Evolutionary conservation across 2,888 invertebrate genomes (phyloP).

Genomic region (Calameuta pallipes): DNA sequence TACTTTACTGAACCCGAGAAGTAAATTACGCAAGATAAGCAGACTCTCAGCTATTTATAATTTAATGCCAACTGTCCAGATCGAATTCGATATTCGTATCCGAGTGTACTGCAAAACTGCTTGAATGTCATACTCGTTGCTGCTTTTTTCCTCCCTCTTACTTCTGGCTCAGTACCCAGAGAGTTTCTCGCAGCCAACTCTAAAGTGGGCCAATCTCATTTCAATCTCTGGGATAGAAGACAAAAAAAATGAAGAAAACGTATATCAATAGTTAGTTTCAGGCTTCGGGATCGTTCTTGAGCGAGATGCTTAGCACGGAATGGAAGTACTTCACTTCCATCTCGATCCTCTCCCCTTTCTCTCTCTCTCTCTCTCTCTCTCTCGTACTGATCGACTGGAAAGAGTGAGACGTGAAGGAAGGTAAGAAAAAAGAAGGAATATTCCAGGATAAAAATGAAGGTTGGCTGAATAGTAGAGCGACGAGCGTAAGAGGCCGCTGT

Average conservation of each 20-base stretch:
- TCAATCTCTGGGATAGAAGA: conserved; percentile 9
- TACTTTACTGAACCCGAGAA: not conserved
- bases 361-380: not conserved
- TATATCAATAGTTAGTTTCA: conserved; percentile 12
- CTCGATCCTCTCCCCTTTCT: too few relatives aligned
- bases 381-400: not conserved
- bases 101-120: not conserved
- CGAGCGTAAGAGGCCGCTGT: not conserved
- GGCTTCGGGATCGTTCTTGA: not conserved
- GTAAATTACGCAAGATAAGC: not conserved
- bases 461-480: not conserved
- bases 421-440: not conserved
- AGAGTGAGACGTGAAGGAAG: not conserved
- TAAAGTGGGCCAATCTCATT: conserved; percentile 13
- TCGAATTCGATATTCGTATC: not conserved
- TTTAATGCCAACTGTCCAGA: not conserved
- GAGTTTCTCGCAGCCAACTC: conserved; percentile 1
- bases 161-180: not conserved
- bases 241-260: not conserved
- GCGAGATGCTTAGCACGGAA: not conserved
- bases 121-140: not conserved
- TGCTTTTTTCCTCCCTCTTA: not conserved
- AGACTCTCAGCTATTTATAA: not conserved
- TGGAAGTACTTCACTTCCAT: not conserved
- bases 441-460: not conserved